These are phyloP conservation scores for Cyphomyrus discorhynchus DNA, from an alignment of 2,113 vertebrate genomes.

Conservation along the genomic window DNA sequence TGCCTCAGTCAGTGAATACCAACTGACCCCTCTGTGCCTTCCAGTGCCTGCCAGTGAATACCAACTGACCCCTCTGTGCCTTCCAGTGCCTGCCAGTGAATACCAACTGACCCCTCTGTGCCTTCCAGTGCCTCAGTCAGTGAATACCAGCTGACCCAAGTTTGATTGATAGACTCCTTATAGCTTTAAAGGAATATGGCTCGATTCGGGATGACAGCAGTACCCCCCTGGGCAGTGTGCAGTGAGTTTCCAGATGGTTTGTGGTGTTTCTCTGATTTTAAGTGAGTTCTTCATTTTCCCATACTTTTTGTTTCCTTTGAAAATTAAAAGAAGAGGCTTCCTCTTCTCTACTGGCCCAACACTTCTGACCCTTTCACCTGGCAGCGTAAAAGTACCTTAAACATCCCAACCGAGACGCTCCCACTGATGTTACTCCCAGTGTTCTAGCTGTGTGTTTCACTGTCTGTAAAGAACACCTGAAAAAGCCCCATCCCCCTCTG, in stretches of 20 bases:
- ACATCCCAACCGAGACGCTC: background rate
- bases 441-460: background rate
- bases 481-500: background rate
- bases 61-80: background rate
- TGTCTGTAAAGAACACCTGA: background rate
- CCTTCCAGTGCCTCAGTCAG: background rate
- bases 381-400: background rate
- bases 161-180: background rate
- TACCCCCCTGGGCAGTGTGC: background rate
- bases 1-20: background rate
- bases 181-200: background rate
- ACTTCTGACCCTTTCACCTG: background rate
- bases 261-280: background rate
- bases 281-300: background rate
- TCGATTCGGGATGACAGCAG: background rate
- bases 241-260: background rate
- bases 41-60: background rate
- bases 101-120: background rate
- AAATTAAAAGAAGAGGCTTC: background rate
- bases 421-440: background rate
- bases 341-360: background rate
- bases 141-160: background rate
- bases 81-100: background rate
- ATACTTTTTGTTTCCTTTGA: background rate
- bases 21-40: background rate